Conservation (phyloP, 2,888 invertebrate genomes). For the Hypolimnas misippus region DNA sequence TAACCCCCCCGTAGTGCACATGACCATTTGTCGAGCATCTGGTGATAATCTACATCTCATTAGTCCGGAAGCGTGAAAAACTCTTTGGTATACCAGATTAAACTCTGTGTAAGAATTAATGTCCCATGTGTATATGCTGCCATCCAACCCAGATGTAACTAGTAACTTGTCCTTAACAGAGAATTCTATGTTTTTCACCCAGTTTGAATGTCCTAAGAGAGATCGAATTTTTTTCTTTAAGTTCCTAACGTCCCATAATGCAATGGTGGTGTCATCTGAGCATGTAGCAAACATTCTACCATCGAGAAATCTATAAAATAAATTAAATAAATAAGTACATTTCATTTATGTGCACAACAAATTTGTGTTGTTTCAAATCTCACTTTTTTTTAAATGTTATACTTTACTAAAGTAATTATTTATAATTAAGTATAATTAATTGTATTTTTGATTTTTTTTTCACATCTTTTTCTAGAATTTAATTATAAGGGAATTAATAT, state of each 20-base stretch:
- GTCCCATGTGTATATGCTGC: slow-evolving; percentile 97
- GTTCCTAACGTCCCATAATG: slow-evolving; percentile 96
- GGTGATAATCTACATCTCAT: slow-evolving; percentile 95
- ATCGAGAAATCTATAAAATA: slow-evolving; percentile 89
- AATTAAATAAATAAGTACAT: neutral
- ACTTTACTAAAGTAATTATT: too few species aligned
- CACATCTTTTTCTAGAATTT: neutral
- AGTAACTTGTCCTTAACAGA: slow-evolving; percentile 92
- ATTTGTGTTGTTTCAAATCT: too few species aligned
- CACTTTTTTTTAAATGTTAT: neutral
- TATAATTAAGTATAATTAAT: neutral
- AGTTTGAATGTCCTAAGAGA: slow-evolving; percentile 94
- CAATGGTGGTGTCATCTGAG: slow-evolving; percentile 96
- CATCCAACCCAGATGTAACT: slow-evolving; percentile 96
- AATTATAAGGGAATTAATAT: neutral
- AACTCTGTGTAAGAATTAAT: slow-evolving; percentile 93
- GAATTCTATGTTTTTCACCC: slow-evolving; percentile 98
- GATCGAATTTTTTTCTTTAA: slow-evolving; percentile 90
- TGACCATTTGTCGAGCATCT: slow-evolving; percentile 93
- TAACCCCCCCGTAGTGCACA: slow-evolving; percentile 95
- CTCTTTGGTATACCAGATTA: slow-evolving; percentile 90
- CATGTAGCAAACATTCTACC: slow-evolving; percentile 95
- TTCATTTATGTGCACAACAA: neutral
- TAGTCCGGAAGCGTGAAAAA: slow-evolving; percentile 93
- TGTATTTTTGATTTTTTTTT: neutral